A percentile compares a stretch with the other conserved stretches of the same genome.
These are phyloP conservation scores for Malaclemys terrapin DNA, from an alignment of 2,113 vertebrate genomes.

Conservation along the genomic window DNA sequence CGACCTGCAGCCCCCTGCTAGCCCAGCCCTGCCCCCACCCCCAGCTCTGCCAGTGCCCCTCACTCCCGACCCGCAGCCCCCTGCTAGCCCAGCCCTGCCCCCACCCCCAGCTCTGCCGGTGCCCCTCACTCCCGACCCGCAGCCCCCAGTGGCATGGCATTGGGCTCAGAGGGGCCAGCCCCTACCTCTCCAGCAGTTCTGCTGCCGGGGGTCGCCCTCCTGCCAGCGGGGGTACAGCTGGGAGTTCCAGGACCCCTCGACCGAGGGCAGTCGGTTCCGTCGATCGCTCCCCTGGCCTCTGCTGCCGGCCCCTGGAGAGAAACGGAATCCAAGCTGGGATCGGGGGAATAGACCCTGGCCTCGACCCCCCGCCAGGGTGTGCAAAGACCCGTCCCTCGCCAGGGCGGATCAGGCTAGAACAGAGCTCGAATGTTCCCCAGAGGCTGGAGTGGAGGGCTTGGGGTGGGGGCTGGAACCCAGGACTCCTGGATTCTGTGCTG, in stretches of 20 bases:
- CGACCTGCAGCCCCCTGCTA: neutral
- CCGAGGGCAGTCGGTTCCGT: slow-evolving; percentile 54
- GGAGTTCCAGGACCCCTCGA: slow-evolving; percentile 85
- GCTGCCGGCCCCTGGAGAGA: slow-evolving; percentile 69
- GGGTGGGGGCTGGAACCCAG: neutral
- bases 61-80: neutral
- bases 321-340: neutral
- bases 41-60: too few species aligned
- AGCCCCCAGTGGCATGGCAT: neutral
- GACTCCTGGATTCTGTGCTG: neutral
- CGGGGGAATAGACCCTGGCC: neutral
- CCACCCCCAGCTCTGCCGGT: neutral
- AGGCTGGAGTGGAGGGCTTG: too few species aligned
- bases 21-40: too few species aligned
- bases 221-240: slow-evolving; percentile 89
- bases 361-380: neutral
- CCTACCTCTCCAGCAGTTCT: slow-evolving; percentile 89
- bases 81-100: too few species aligned
- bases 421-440: neutral
- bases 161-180: neutral
- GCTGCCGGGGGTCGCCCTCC: slow-evolving; percentile 76
- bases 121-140: neutral
- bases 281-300: neutral
- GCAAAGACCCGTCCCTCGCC: neutral
- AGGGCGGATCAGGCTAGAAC: neutral